Evolutionary conservation across 2,113 vertebrate genomes (phyloP).

Genomic region (Embiotoca jacksoni): DNA sequence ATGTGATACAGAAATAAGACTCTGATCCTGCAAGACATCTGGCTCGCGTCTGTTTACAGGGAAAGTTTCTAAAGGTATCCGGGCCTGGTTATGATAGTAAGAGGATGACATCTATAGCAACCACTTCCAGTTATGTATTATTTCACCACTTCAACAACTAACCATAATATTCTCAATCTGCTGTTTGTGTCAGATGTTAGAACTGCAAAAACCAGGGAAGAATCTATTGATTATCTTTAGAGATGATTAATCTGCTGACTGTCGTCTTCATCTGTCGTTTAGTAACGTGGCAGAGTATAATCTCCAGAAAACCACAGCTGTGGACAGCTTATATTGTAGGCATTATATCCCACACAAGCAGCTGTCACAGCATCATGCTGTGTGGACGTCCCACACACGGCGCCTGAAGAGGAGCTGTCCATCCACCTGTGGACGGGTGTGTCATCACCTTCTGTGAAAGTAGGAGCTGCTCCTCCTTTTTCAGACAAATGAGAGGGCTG

Average conservation of each 20-base stretch:
- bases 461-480: constrained; percentile 46
- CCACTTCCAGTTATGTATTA: no score
- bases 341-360: constrained; percentile 53
- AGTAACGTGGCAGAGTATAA: constrained; percentile 17
- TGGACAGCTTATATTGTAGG: constrained; percentile 42
- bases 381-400: constrained; percentile 30
- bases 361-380: constrained; percentile 43
- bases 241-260: no score
- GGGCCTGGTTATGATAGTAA: no score
- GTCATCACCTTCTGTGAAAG: constrained; percentile 57
- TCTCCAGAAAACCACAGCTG: constrained; percentile 52
- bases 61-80: not conserved
- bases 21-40: not conserved
- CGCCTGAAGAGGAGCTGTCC: constrained; percentile 26
- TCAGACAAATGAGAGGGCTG: constrained; percentile 44
- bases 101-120: no score
- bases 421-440: constrained; percentile 54
- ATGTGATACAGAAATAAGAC: not conserved
- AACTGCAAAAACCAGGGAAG: no score
- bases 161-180: no score
- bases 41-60: not conserved
- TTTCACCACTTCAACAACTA: no score
- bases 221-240: no score
- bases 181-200: no score
- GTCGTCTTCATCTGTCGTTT: no score